Conservation (phyloP, 2,888 invertebrate species). For the Rhaphigaster nebulosa region DNA sequence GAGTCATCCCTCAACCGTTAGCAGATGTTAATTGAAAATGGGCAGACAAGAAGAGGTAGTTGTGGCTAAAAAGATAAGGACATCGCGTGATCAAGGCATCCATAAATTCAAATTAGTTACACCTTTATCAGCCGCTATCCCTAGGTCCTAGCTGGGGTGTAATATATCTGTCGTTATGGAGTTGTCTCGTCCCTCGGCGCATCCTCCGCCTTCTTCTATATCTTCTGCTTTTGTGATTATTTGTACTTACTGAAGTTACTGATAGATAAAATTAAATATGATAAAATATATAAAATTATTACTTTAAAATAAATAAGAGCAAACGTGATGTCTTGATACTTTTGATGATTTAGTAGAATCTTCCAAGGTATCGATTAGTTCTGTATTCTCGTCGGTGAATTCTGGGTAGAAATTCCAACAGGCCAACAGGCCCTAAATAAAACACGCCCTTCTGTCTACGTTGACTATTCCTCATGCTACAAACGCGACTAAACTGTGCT, state of each 20-base stretch:
- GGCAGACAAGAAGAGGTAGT: background rate
- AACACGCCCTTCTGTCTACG: no score
- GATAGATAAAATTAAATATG: background rate
- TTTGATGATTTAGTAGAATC: no score
- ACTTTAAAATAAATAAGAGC: no score
- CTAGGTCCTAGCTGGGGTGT: background rate
- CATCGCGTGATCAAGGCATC: background rate
- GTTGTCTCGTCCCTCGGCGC: background rate
- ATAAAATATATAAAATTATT: no score
- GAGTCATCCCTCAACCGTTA: background rate
- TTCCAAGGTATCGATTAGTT: no score
- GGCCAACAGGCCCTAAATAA: no score
- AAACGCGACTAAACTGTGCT: no score
- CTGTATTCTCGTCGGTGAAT: no score
- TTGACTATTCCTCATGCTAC: no score
- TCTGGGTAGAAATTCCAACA: no score
- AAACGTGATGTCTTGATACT: no score
- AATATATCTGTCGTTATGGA: slow-evolving; percentile 22
- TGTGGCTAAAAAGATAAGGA: slow-evolving; percentile 19
- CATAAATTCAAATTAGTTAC: slow-evolving; percentile 54
- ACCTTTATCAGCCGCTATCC: slow-evolving; percentile 28
- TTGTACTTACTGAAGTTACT: background rate
- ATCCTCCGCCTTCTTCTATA: background rate
- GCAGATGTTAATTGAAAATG: slow-evolving; percentile 36
- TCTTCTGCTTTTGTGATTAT: background rate